These are phyloP conservation scores for Tachysurus fulvidraco DNA, from an alignment of 2,113 vertebrate genomes.

Conservation along the genomic window DNA sequence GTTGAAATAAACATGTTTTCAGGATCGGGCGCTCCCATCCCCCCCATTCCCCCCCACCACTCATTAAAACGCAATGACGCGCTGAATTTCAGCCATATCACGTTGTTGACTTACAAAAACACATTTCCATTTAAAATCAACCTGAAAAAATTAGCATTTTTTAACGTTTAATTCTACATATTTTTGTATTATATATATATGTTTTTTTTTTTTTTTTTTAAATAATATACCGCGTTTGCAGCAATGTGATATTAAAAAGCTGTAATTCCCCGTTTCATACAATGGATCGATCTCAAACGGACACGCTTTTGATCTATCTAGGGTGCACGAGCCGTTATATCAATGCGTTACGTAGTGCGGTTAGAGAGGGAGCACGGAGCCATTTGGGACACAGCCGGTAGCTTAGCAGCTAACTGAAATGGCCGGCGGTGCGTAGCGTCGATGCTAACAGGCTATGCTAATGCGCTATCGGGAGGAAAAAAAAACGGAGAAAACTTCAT, in stretches of 20 bases:
- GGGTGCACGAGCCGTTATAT: neutral
- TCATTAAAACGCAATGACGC: conserved; percentile 32
- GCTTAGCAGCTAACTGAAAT: conserved; percentile 29
- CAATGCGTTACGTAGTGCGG: neutral
- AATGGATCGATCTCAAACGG: conserved; percentile 16
- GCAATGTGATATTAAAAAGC: neutral
- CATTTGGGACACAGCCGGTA: conserved; percentile 33
- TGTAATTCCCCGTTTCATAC: neutral
- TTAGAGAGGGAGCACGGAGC: neutral
- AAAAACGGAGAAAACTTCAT: conserved; percentile 26
- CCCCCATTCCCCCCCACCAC: conserved; percentile 46
- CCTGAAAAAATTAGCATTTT: neutral
- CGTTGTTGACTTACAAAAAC: conserved; percentile 10
- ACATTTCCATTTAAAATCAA: neutral
- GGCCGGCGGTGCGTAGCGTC: conserved; percentile 23
- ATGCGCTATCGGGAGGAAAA: neutral
- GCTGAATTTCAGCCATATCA: conserved; percentile 43
- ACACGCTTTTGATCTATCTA: neutral
- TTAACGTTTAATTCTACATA: neutral
- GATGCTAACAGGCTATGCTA: conserved; percentile 33
- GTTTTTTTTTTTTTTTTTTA: too few relatives aligned
- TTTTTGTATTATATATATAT: neutral
- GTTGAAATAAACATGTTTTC: neutral
- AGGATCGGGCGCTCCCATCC: conserved; percentile 45
- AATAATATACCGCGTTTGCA: neutral